Percentiles rank a stretch among this genome's conserved stretches.
Evolutionary conservation across 2,797 vertebrate genomes (phyloP).

Genomic region (Hemibagrus guttatus): DNA sequence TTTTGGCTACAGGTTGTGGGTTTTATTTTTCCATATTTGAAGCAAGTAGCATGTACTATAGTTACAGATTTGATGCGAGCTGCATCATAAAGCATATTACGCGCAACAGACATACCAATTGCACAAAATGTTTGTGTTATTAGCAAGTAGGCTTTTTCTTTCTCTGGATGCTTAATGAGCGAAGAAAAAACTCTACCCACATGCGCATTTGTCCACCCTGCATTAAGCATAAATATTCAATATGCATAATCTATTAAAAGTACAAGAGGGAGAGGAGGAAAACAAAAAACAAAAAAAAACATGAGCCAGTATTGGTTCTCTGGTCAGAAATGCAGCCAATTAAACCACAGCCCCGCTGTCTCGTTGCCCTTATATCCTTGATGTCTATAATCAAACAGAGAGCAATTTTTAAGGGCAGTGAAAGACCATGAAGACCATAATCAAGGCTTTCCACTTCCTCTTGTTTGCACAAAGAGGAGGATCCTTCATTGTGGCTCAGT

Average conservation of each 20-base stretch:
- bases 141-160: not conserved
- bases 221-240: not conserved
- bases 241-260: not conserved
- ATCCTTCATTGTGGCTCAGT: constrained; percentile 30
- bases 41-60: not conserved
- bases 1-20: not conserved
- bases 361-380: constrained; percentile 22
- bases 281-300: not conserved
- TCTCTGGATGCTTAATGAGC: not conserved
- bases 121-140: not conserved
- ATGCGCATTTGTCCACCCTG: not conserved
- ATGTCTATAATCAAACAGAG: constrained; percentile 53
- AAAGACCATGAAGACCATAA: constrained; percentile 56
- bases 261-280: not conserved
- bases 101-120: not conserved
- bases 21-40: not conserved
- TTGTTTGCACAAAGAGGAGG: constrained; percentile 34
- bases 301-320: not conserved
- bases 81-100: not conserved
- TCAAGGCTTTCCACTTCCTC: constrained; percentile 50
- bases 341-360: constrained; percentile 37
- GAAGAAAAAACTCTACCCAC: not conserved
- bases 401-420: constrained; percentile 47
- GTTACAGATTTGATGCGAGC: not conserved
- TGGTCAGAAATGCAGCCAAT: constrained; percentile 33